Percentiles rank a stretch among this genome's conserved stretches.
These are phyloP conservation scores for Eledone cirrhosa DNA, from an alignment of 2,888 invertebrate genomes.

Conservation along the genomic window DNA sequence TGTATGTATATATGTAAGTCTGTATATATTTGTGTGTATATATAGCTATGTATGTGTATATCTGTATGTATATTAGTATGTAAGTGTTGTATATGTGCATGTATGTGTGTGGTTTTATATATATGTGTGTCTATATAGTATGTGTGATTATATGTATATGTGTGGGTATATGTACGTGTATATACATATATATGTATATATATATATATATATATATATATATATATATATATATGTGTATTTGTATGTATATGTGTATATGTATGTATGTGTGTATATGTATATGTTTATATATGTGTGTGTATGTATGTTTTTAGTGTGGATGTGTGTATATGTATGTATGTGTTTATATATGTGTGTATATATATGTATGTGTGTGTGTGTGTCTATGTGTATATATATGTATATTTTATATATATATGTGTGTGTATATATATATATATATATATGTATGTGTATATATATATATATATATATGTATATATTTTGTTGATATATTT, in stretches of 20 bases:
- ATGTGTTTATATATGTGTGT: background rate
- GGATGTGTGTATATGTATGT: background rate
- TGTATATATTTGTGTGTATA: no score
- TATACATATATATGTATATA: background rate
- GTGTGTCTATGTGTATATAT: background rate
- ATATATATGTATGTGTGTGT: background rate
- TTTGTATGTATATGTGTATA: background rate
- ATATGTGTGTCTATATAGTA: no score
- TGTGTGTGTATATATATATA: background rate
- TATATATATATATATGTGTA: background rate
- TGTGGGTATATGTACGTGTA: background rate
- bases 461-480: background rate
- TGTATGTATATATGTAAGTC: no score
- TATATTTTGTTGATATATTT: no score
- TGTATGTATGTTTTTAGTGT: no score
- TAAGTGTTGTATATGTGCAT: no score
- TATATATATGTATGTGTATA: background rate
- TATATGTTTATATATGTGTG: background rate
- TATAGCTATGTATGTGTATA: no score
- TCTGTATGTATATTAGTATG: no score
- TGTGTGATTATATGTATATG: background rate
- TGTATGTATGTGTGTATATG: background rate
- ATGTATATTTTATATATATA: background rate
- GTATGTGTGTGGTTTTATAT: no score
- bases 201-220: background rate